phyloP scores from a whole-genome alignment of 2,113 vertebrate species.

The Sceloporus tristichus region DNA sequence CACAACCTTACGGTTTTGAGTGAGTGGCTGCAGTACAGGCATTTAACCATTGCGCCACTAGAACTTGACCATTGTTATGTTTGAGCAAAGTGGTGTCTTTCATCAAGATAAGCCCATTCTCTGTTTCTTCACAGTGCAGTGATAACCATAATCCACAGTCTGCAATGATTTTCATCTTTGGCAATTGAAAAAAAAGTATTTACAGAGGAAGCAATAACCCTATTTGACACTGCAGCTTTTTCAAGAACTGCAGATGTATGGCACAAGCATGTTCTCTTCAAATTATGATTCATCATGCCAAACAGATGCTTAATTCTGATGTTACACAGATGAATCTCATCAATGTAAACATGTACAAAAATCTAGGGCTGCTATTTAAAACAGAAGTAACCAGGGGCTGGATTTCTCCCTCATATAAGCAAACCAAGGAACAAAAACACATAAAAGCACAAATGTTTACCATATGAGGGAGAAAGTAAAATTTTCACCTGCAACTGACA shows the following conservation, averaged over 20 bases:
- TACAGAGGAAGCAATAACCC: neutral
- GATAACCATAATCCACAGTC: neutral
- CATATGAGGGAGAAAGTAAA: neutral
- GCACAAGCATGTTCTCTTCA: neutral
- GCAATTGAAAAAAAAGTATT: neutral
- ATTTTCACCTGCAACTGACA: neutral
- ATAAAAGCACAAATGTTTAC: neutral
- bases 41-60: neutral
- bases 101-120: neutral
- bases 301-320: neutral
- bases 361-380: neutral
- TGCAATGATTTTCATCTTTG: neutral
- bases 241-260: neutral
- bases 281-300: neutral
- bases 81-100: neutral
- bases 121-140: neutral
- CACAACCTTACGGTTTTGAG: no score
- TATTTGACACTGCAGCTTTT: neutral
- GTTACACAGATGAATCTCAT: neutral
- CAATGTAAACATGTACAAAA: neutral
- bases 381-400: neutral
- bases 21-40: no score
- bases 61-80: neutral
- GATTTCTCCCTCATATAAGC: neutral
- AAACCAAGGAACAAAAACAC: neutral